Percentiles rank a stretch among this genome's conserved stretches.
These are phyloP conservation scores for Halcyon chelicuti DNA, from an alignment of 2,797 vertebrate genomes.

Conservation along the genomic window DNA sequence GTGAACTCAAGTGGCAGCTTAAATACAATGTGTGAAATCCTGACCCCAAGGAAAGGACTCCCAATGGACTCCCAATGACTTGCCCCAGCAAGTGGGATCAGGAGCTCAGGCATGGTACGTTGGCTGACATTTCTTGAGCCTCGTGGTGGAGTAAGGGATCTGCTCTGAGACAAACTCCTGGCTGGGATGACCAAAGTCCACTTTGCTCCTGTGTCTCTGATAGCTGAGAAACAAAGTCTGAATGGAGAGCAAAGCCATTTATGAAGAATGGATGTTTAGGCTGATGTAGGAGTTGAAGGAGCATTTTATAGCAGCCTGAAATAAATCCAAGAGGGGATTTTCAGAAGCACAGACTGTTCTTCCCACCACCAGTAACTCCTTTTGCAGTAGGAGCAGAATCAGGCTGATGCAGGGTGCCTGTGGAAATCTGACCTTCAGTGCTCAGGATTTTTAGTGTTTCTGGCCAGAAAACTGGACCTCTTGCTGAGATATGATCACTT, in stretches of 20 bases:
- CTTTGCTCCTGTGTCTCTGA: neutral
- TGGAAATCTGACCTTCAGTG: neutral
- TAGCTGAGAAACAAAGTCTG: neutral
- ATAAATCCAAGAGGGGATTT: neutral
- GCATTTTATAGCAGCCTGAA: neutral
- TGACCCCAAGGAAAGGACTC: neutral
- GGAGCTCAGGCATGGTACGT: rapidly evolving
- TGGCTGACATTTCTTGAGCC: neutral
- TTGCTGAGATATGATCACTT: neutral
- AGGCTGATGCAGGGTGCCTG: neutral
- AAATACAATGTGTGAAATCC: neutral
- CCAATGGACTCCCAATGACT: neutral
- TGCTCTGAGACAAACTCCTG: neutral
- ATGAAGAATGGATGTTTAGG: neutral
- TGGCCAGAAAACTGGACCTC: neutral
- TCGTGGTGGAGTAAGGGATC: neutral
- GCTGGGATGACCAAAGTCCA: neutral
- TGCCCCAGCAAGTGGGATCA: neutral
- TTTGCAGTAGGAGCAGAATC: neutral
- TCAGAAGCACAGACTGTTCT: neutral
- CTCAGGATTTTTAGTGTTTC: neutral
- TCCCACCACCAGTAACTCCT: neutral
- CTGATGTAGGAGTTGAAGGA: neutral
- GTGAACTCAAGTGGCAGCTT: neutral
- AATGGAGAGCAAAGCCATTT: neutral